Evolutionary conservation across 2,888 invertebrate species (phyloP), one percentile per base, ranked within the genome.

Genomic region (Leptogaster cylindrica): DNA sequence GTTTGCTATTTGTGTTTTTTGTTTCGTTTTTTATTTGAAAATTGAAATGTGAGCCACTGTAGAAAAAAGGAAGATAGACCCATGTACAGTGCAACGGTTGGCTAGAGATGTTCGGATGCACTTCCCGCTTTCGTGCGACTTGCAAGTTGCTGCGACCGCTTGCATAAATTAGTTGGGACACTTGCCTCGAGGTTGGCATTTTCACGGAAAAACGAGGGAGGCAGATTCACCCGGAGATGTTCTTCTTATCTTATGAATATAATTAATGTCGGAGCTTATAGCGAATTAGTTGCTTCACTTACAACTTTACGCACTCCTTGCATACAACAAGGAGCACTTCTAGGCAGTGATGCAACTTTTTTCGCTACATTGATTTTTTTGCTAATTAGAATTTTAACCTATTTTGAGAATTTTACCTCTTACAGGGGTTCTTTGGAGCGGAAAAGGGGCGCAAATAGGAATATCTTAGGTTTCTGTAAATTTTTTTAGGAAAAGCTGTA

Each of bases 221-320:
- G 44, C 18, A 12, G 27, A 12, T 61, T 8, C 27, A n/a, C 10
- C 44, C 16, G 46, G 41, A 39, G 31, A n/a, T 61, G 25, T 39
- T 36, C 33, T 41, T 36, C 18, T 36, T 39, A 65, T 65, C 41
- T 36, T 41, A 65, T 65, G 65, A 65, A 65, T n/a, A n/a, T 65
- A 65, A 65, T 65, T 65, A 65, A 65, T 65, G 51, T 25, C 33
- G 39, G 50, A 23, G 51, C 33, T 51, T 65, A 51, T 36, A 51
- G 36, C 65, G 41, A 65, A 65, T 65, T 65, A 65, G 52, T 23
- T 65, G 65, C 65, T 65, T 65, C 65, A 65, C 65, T 65, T 51
- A 65, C 65, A 51, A 51, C 52, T 36, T 51, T 25, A 65, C 65
- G 65, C 65, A 65, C 51, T 51, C n/a, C n/a, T n/a, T n/a, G n/a